Conservation (phyloP, 2,113 vertebrate genomes). For the Pseudonaja textilis region DNA sequence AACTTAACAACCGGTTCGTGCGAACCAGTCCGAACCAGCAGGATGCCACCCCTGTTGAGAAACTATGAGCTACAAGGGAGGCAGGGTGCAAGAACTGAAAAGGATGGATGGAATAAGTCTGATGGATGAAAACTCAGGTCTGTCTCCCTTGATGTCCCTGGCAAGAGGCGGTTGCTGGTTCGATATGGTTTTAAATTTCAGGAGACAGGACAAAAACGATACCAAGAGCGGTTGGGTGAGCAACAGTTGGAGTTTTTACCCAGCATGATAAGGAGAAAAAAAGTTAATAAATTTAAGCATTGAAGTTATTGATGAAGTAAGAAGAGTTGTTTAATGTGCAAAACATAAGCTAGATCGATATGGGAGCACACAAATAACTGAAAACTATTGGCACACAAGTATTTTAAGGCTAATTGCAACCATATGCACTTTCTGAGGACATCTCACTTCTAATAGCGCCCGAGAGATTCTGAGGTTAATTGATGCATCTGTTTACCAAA, state of each 20-base stretch:
- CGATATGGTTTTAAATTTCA: background rate
- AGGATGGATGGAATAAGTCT: background rate
- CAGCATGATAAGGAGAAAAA: conserved; percentile 36
- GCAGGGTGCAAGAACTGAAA: background rate
- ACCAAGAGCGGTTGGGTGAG: background rate
- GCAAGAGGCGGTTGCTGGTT: background rate
- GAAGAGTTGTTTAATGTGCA: conserved; percentile 59
- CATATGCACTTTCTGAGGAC: conserved; percentile 83
- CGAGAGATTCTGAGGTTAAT: conserved; percentile 83
- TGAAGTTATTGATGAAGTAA: conserved; percentile 64
- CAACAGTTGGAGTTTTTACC: background rate
- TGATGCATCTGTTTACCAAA: conserved; percentile 91
- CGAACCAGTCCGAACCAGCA: too few species aligned
- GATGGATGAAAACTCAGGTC: background rate
- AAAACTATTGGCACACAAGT: conserved; percentile 73
- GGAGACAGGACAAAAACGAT: too few species aligned
- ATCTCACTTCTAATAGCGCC: conserved; percentile 82
- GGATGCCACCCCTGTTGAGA: too few species aligned
- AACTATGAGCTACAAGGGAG: background rate
- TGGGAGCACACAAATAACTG: conserved; percentile 67
- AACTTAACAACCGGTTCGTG: too few species aligned
- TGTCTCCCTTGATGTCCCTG: background rate
- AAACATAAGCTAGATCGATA: conserved; percentile 68
- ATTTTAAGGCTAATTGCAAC: conserved; percentile 80
- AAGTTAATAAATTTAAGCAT: conserved; percentile 62